Conservation (phyloP, 2,797 vertebrate genomes). For the Lophius americanus region DNA sequence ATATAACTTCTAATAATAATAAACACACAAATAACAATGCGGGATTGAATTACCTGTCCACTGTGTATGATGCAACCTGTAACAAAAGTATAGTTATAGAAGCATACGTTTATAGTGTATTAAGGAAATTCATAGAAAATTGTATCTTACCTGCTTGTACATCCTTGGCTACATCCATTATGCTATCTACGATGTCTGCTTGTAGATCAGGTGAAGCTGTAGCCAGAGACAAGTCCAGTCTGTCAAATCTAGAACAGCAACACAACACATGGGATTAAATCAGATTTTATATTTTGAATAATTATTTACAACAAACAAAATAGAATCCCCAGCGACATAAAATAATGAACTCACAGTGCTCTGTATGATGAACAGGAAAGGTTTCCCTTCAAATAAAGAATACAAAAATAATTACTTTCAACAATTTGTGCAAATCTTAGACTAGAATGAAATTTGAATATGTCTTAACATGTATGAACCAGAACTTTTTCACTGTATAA, state of each 20-base stretch:
- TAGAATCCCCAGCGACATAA: neutral
- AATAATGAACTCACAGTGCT: constrained; percentile 69
- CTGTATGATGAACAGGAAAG: constrained; percentile 71
- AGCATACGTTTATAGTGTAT: neutral
- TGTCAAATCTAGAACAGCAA: constrained; percentile 59
- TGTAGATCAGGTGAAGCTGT: constrained; percentile 32
- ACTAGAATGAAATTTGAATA: too few relatives aligned
- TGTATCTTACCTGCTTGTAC: constrained; percentile 63
- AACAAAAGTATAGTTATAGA: constrained; percentile 1
- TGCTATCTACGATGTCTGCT: constrained; percentile 41
- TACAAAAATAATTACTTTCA: constrained; percentile 23
- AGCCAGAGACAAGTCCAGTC: constrained; percentile 60
- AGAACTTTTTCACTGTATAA: too few relatives aligned
- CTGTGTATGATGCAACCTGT: constrained; percentile 71
- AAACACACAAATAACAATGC: neutral
- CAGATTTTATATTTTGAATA: neutral
- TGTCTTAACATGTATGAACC: too few relatives aligned
- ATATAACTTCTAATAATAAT: neutral
- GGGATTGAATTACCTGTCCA: constrained; percentile 62
- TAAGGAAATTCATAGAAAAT: neutral
- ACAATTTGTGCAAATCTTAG: neutral
- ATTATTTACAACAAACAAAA: neutral
- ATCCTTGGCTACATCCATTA: constrained; percentile 39
- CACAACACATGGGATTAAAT: constrained; percentile 1
- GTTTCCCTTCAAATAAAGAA: constrained; percentile 53